phyloP scores from a whole-genome alignment of 2,113 vertebrate species.

The Mystacornis crossleyi region DNA sequence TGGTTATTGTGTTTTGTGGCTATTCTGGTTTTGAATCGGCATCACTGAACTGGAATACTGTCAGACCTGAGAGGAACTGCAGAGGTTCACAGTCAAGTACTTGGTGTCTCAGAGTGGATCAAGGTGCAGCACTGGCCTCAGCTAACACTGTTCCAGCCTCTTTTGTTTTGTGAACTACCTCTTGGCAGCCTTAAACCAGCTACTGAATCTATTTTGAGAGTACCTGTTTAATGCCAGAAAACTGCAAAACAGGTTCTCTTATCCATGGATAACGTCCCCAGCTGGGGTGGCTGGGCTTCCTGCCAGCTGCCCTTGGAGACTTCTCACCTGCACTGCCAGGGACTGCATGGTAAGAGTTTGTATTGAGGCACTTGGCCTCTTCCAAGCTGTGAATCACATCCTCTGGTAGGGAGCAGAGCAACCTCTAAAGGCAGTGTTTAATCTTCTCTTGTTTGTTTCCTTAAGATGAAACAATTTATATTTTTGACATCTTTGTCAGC shows the following conservation, averaged over 20 bases:
- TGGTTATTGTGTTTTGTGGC: neutral
- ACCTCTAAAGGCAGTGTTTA: neutral
- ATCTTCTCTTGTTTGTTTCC: slow-evolving; percentile 1
- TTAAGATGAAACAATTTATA: neutral
- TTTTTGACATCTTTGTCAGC: neutral
- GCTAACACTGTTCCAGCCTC: neutral
- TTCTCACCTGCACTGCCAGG: neutral
- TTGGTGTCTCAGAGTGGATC: neutral
- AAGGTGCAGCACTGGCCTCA: neutral
- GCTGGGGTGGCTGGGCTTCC: neutral
- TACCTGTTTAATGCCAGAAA: neutral
- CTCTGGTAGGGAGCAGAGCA: neutral
- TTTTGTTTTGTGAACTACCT: neutral
- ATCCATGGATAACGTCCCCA: neutral
- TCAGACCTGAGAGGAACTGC: neutral
- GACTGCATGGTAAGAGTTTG: neutral
- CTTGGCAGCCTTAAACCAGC: neutral
- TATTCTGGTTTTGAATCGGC: neutral
- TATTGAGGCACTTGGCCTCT: neutral
- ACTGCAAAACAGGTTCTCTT: neutral
- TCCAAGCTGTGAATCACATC: neutral
- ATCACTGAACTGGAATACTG: neutral
- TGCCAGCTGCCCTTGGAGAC: neutral
- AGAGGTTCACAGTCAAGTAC: neutral
- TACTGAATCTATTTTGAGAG: neutral